These are phyloP conservation scores for Pterocles burchelli DNA, from an alignment of 2,113 vertebrate genomes.

Conservation along the genomic window DNA sequence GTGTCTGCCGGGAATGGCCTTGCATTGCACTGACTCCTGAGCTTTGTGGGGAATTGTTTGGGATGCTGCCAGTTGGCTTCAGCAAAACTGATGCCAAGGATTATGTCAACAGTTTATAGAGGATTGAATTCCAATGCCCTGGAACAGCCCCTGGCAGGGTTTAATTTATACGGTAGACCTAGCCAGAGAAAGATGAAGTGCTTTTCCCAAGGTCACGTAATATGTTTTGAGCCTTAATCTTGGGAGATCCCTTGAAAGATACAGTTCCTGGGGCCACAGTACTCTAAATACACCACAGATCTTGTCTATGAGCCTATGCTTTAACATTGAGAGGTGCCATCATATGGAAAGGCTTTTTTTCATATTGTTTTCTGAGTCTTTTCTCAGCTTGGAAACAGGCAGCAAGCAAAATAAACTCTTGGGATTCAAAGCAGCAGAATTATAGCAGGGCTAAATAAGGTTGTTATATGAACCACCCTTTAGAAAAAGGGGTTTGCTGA, in stretches of 20 bases:
- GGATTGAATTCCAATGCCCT: conserved; percentile 60
- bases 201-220: background rate
- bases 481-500: background rate
- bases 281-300: background rate
- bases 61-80: conserved; percentile 38
- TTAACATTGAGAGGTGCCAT: background rate
- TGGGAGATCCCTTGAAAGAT: background rate
- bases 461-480: background rate
- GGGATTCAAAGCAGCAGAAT: background rate
- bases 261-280: background rate
- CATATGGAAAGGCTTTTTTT: background rate
- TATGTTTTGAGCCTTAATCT: background rate
- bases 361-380: background rate
- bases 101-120: conserved; percentile 67
- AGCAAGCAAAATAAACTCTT: background rate
- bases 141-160: conserved; percentile 41
- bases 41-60: background rate
- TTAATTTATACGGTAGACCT: conserved; percentile 24
- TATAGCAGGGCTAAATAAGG: background rate
- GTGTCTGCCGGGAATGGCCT: background rate
- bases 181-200: conserved; percentile 23
- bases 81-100: conserved; percentile 35
- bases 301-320: background rate
- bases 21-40: background rate
- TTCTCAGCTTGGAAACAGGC: background rate